These are phyloP conservation scores for Mesocricetus auratus DNA, from an alignment of 2,113 vertebrate species.

Conservation along the genomic window DNA sequence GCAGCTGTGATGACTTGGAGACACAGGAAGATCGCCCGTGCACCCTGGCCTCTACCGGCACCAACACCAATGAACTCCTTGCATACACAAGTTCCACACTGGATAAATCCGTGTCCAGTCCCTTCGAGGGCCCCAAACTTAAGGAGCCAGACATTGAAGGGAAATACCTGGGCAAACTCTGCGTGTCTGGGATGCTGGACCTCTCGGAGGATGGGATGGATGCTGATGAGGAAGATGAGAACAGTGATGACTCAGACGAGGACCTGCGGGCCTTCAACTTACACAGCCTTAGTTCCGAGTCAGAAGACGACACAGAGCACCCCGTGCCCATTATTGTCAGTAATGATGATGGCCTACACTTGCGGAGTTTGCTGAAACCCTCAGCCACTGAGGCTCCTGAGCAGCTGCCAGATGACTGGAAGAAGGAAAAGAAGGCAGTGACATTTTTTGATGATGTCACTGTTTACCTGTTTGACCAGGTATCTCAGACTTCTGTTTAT, in stretches of 20 bases:
- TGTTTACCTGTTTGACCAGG: slow-evolving; percentile 98
- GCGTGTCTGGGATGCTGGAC: slow-evolving; percentile 84
- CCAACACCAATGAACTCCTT: slow-evolving; percentile 87
- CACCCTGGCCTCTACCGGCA: slow-evolving; percentile 85
- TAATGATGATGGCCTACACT: slow-evolving; percentile 87
- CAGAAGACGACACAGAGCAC: slow-evolving; percentile 93
- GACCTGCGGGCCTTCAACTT: slow-evolving; percentile 93
- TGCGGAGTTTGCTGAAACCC: slow-evolving; percentile 94
- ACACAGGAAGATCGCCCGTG: slow-evolving; percentile 72
- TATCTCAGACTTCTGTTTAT: slow-evolving; percentile 74
- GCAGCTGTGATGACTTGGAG: slow-evolving; percentile 75
- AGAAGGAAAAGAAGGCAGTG: slow-evolving; percentile 90
- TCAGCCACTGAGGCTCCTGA: slow-evolving; percentile 52
- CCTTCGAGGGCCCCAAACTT: slow-evolving; percentile 89
- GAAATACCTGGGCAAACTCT: slow-evolving; percentile 92
- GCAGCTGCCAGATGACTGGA: slow-evolving; percentile 61
- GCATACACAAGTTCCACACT: slow-evolving; percentile 72
- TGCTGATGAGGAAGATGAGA: slow-evolving; percentile 96
- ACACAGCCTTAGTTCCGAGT: slow-evolving; percentile 94
- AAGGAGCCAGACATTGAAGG: slow-evolving; percentile 97
- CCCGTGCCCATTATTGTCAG: slow-evolving; percentile 92
- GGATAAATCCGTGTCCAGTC: slow-evolving; percentile 86
- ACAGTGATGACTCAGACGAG: slow-evolving; percentile 97
- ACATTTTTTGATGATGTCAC: slow-evolving; percentile 98
- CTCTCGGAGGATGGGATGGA: slow-evolving; percentile 91